Conservation (phyloP, 35 echinoderm and acorn worm genomes). For the Ophioderma brevispina region DNA sequence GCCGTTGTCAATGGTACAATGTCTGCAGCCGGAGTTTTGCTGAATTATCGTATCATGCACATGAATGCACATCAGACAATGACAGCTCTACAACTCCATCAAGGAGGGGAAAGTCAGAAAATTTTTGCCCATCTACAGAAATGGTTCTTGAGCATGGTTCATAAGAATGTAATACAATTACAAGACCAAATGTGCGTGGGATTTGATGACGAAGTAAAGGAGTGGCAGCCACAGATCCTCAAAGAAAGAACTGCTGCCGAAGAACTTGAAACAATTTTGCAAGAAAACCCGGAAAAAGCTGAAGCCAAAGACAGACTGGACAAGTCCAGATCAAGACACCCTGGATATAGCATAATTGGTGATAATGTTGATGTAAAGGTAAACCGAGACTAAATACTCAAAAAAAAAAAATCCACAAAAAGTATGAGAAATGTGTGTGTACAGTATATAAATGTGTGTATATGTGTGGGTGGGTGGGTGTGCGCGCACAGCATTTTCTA, state of each 20-base stretch:
- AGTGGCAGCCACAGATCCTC: not conserved
- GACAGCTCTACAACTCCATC: not conserved
- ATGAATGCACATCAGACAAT: not conserved
- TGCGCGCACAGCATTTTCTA: too few relatives aligned
- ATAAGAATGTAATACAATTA: not conserved
- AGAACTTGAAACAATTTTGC: not conserved
- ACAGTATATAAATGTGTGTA: too few relatives aligned
- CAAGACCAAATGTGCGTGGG: not conserved
- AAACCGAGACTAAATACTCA: too few relatives aligned
- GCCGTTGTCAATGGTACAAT: not conserved
- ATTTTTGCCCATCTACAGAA: not conserved
- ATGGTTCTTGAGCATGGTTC: not conserved
- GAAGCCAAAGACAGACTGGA: not conserved
- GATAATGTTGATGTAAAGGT: not conserved
- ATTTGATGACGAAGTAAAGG: not conserved
- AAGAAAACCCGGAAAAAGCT: not conserved
- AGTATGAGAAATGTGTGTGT: too few relatives aligned
- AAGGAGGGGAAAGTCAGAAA: not conserved
- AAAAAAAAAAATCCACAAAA: too few relatives aligned
- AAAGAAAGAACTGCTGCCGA: not conserved
- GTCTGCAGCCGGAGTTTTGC: not conserved
- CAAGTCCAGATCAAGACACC: not conserved
- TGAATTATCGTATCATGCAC: not conserved
- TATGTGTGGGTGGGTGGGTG: too few relatives aligned
- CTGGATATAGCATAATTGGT: not conserved